Percentiles rank a stretch among this genome's conserved stretches.
Evolutionary conservation across 2,113 vertebrate genomes (phyloP).

Genomic region (Chascanopsetta lugubris): DNA sequence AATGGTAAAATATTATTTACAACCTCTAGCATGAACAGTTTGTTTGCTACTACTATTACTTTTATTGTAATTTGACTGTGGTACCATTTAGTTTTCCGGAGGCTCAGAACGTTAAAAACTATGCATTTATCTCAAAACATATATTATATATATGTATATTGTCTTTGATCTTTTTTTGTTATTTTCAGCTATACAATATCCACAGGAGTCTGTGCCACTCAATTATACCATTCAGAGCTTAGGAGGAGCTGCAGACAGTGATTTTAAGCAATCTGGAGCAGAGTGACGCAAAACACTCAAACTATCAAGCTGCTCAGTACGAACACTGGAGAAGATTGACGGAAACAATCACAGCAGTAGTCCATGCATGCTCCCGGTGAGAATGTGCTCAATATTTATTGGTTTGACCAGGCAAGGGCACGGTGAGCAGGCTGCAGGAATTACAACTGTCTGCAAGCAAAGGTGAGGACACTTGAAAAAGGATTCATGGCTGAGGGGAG

Average conservation of each 20-base stretch:
- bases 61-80: no score
- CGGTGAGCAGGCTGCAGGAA: conserved; percentile 15
- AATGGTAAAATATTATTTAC: no score
- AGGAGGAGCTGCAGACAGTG: no score
- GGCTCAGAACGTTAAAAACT: background rate
- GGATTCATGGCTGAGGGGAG: conserved; percentile 40
- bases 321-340: background rate
- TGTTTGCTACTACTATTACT: no score
- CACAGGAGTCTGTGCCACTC: no score
- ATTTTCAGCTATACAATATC: background rate
- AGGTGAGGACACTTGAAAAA: conserved; percentile 48
- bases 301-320: background rate
- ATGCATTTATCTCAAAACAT: background rate
- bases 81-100: background rate
- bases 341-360: conserved; percentile 5
- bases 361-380: background rate
- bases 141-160: no score
- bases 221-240: no score
- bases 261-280: no score
- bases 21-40: no score
- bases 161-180: background rate
- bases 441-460: conserved; percentile 39
- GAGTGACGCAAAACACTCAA: background rate
- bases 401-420: conserved; percentile 28
- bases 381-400: conserved; percentile 25